phyloP scores from a whole-genome alignment of 1,140 invertebrate species.

The Homalodisca vitripennis region DNA sequence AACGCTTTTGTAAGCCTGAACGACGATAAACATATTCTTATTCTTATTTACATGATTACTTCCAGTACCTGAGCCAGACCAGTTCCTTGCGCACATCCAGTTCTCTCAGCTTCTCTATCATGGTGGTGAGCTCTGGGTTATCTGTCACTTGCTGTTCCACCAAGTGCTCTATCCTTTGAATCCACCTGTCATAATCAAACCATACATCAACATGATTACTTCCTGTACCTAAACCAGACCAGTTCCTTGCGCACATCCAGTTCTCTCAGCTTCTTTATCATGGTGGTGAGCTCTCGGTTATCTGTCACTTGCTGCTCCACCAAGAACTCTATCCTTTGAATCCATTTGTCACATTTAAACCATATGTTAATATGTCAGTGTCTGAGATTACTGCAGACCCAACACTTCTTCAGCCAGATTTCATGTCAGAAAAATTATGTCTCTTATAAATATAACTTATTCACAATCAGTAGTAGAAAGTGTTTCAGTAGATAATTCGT shows the following conservation, averaged over 20 bases:
- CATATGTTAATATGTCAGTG: no score
- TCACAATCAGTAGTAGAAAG: no score
- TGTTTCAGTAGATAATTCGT: no score
- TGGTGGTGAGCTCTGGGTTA: not conserved
- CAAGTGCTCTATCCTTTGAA: not conserved
- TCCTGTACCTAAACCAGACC: not conserved
- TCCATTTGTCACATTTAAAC: not conserved
- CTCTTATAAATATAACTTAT: no score
- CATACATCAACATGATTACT: no score
- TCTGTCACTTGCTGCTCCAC: not conserved
- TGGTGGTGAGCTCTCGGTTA: not conserved
- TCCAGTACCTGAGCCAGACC: not conserved
- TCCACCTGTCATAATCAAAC: not conserved
- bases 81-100: not conserved
- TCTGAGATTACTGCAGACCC: not conserved
- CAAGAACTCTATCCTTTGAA: not conserved
- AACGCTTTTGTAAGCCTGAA: no score
- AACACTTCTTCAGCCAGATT: no score
- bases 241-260: not conserved
- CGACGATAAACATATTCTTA: no score
- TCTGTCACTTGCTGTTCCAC: not conserved
- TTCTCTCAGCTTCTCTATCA: not conserved
- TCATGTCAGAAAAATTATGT: no score
- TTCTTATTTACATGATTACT: no score
- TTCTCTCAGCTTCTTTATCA: not conserved